Evolutionary conservation across 2,797 vertebrate species (phyloP), one percentile per base, ranked within the genome.

Genomic region (Trachurus trachurus): DNA sequence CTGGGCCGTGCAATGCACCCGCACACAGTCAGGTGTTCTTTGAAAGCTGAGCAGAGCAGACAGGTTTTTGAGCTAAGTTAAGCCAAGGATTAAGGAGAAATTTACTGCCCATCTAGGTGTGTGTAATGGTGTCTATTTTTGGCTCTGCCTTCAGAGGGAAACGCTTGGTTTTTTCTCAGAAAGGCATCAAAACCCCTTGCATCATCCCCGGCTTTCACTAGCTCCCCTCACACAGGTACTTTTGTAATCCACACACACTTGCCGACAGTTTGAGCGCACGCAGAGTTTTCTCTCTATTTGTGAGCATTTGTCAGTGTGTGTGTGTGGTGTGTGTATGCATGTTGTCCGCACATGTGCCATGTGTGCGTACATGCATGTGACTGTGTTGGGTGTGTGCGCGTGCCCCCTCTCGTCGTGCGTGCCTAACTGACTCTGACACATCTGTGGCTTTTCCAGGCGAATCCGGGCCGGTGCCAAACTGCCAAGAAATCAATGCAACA

Each of bases 401-500:
- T 60, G 73, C 53, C 71, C 58, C 54, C 59, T 78, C 73, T 88
- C 71, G 70, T 87, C 81, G 81, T 75, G 84, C 78, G 56, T 85
- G 87, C 76, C 87, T 93, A 92, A 93, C 84, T 81, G 73, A 40
- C 86, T 90, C 82, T 89, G 93, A 94, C 90, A 88, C 89, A 86
- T 92, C 86, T 87, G 87, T 91, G 88, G 88, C 91, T 92, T 93
- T 92, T 90, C 88, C 85, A 85, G 84, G 84, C 83, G 53, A 89
- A 87, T 87, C 88, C 66, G 78, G 87, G 60, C 87, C 65, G 68
- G 72, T 91, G 90, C 89, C 88, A 91, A 92, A 88, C 87, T 88
- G 92, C 89, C 90, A 91, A 86, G 90, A 91, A 92, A 94, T 94
- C 91, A 91, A 88, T 90, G 89, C 87, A 90, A 86, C 90, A 84